Evolutionary conservation across 1,140 invertebrate genomes (phyloP), one percentile per base, ranked within the genome.

Genomic region (Drosophila kikkawai): DNA sequence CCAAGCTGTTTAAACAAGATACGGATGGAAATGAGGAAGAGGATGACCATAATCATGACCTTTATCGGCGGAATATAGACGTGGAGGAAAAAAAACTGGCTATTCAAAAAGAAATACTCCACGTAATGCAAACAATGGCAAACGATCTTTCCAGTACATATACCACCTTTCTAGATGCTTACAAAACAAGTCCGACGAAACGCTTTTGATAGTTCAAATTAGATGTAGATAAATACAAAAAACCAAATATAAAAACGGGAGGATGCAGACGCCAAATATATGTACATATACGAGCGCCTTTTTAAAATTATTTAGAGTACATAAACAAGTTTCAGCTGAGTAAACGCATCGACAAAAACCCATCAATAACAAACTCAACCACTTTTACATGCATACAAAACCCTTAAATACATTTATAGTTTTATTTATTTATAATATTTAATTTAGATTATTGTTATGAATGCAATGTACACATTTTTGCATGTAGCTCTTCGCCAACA

Each of bases 371-470:
- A 7, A 36, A 34, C 8, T 47, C 13, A n/a, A 50, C 22, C 22
- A 3, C 47, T 22, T 19, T 47, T 47, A 22, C 5, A 19, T 22
- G 8, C 32, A 15, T 37, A 34, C 50, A 51, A 51, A 66, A 22
- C 34, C 41, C 45, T 69, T 59, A 51, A 75, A 61, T 79, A 58
- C 68, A 80, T 58, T 63, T 75, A 68, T 75, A 58, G 47, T 37
- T 53, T 67, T 58, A 59, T 79, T 79, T 57, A 42, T 82, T 75
- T 55, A 75, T 77, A 47, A 48, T 60, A 57, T 63, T 79, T 79
- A 80, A 60, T 79, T 58, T 80, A 74, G 68, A 59, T 79, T 79
- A 66, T 74, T 70, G 47, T 71, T 83, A 80, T 82, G 80, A 78
- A 80, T 82, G 80, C 80, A 74, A 61, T 71, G 55, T 60, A 75